phyloP scores from a whole-genome alignment of 2,113 vertebrate genomes.

The Gadus chalcogrammus region DNA sequence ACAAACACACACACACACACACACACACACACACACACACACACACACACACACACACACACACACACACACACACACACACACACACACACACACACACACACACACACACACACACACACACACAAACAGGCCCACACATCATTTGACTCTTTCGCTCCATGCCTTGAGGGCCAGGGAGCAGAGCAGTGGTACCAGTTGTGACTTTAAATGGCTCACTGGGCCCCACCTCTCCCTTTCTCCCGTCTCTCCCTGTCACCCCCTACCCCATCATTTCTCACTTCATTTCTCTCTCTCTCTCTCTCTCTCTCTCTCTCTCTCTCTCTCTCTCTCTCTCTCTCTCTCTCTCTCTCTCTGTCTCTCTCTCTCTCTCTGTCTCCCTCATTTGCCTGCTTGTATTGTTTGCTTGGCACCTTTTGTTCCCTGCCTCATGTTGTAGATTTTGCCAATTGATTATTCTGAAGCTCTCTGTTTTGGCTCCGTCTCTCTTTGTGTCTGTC shows the following conservation, averaged over 20 bases:
- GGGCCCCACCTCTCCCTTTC: background rate
- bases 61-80: background rate
- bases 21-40: background rate
- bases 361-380: background rate
- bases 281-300: background rate
- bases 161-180: too few relatives aligned
- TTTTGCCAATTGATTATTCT: too few relatives aligned
- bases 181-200: too few relatives aligned
- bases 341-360: background rate
- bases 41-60: background rate
- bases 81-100: background rate
- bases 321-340: constrained; percentile 2
- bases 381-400: background rate
- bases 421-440: background rate
- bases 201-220: too few relatives aligned
- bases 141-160: background rate
- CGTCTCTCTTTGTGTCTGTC: constrained; percentile 10
- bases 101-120: background rate
- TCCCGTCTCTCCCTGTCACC: background rate
- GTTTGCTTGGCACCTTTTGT: background rate
- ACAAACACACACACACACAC: too few relatives aligned
- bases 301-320: constrained; percentile 11
- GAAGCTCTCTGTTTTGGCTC: too few relatives aligned
- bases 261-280: background rate
- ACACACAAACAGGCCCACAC: background rate